phyloP scores from a whole-genome alignment of 2,113 vertebrate species.

The Okapia johnstoni region DNA sequence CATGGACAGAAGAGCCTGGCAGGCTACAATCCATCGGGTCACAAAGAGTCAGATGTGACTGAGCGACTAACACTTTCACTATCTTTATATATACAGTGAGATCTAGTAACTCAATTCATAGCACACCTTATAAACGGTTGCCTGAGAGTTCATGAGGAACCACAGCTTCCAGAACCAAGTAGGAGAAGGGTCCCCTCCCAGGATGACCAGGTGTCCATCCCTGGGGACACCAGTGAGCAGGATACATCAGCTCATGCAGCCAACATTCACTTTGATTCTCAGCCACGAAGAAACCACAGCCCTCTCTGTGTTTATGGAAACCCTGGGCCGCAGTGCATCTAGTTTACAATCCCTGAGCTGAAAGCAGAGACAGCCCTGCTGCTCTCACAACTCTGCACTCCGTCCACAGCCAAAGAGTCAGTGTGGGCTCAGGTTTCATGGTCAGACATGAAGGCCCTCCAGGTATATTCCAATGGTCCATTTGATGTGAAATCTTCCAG shows the following conservation, averaged over 20 bases:
- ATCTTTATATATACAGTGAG: neutral
- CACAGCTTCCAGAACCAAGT: neutral
- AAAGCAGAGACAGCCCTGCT: neutral
- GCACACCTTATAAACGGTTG: neutral
- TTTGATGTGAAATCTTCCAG: constrained; percentile 67
- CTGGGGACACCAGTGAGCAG: neutral
- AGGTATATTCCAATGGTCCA: constrained; percentile 62
- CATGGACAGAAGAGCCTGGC: neutral
- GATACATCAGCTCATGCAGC: neutral
- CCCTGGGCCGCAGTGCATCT: neutral
- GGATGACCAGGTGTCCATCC: neutral
- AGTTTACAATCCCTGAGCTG: neutral
- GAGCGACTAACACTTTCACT: neutral
- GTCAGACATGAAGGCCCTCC: constrained; percentile 4
- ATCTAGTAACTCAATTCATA: neutral
- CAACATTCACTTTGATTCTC: neutral
- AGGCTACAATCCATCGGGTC: neutral
- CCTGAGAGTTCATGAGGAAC: neutral
- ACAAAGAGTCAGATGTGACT: neutral
- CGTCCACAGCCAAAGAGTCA: neutral
- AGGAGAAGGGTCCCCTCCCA: neutral
- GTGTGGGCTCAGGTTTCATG: constrained; percentile 45
- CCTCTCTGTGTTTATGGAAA: neutral
- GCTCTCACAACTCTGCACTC: neutral
- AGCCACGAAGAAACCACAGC: neutral